Conservation (phyloP, 2,888 invertebrate species). For the Rhagium mordax region DNA sequence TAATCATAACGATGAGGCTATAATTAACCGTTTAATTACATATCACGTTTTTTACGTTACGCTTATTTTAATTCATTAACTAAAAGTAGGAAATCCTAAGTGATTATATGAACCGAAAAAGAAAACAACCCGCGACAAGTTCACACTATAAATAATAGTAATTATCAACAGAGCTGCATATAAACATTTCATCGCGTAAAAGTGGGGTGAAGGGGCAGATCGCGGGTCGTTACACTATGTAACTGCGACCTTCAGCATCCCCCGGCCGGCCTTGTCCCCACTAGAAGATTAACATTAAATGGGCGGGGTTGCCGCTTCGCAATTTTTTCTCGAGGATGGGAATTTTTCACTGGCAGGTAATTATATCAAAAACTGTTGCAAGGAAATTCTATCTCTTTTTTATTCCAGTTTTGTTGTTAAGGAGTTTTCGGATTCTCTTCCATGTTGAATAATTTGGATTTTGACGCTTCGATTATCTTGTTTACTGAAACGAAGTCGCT, state of each 20-base stretch:
- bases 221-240: constrained; percentile 51
- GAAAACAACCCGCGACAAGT: constrained; percentile 11
- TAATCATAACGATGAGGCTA: constrained; percentile 16
- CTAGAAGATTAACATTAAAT: constrained; percentile 33
- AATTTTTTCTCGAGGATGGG: constrained; percentile 2
- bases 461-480: too few species aligned
- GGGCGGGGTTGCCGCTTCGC: constrained; percentile 19
- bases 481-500: too few species aligned
- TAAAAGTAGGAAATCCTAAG: constrained; percentile 25
- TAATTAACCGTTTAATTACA: constrained; percentile 30
- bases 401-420: too few species aligned
- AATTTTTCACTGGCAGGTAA: background rate
- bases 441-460: too few species aligned
- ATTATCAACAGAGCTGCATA: constrained; percentile 11
- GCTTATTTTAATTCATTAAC: constrained; percentile 14
- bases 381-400: too few species aligned
- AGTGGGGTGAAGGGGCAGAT: background rate
- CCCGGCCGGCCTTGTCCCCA: constrained; percentile 52
- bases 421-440: too few species aligned
- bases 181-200: background rate
- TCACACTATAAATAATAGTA: constrained; percentile 32
- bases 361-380: background rate
- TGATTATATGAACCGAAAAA: constrained; percentile 14
- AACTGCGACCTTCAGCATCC: constrained; percentile 54
- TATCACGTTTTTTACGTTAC: background rate